These are phyloP conservation scores for Crypturellus undulatus DNA, from an alignment of 2,113 vertebrate species.

Conservation along the genomic window DNA sequence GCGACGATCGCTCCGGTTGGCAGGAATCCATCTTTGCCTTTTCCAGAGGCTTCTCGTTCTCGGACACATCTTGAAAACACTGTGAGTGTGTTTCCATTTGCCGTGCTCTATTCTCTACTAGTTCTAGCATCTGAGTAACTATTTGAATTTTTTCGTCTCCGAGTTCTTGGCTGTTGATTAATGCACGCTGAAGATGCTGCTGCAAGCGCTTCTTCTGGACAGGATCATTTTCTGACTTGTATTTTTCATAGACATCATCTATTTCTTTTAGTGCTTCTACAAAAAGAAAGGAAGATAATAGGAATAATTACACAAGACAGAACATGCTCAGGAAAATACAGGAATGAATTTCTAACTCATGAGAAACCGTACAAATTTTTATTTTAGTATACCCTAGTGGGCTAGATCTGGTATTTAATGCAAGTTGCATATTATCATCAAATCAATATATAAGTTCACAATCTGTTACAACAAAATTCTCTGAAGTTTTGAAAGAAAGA, in stretches of 20 bases:
- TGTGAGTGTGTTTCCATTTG: slow-evolving; percentile 95
- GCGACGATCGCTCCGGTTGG: slow-evolving; percentile 86
- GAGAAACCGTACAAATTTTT: background rate
- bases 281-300: slow-evolving; percentile 27
- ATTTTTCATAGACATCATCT: slow-evolving; percentile 95
- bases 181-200: slow-evolving; percentile 92
- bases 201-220: slow-evolving; percentile 92
- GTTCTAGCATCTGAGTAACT: slow-evolving; percentile 95
- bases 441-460: background rate
- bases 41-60: slow-evolving; percentile 81
- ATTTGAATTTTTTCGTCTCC: slow-evolving; percentile 98
- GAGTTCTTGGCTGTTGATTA: slow-evolving; percentile 95
- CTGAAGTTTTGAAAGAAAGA: background rate
- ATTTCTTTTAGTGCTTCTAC: slow-evolving; percentile 96
- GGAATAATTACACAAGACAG: background rate
- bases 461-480: background rate
- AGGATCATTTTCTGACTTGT: slow-evolving; percentile 90
- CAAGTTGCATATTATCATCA: background rate
- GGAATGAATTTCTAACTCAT: background rate
- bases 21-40: slow-evolving; percentile 80
- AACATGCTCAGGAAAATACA: background rate
- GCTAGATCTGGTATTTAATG: background rate
- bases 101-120: slow-evolving; percentile 94
- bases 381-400: background rate
- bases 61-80: slow-evolving; percentile 88